Conservation (phyloP, 2,797 vertebrate species). For the Acanthornis magna region DNA sequence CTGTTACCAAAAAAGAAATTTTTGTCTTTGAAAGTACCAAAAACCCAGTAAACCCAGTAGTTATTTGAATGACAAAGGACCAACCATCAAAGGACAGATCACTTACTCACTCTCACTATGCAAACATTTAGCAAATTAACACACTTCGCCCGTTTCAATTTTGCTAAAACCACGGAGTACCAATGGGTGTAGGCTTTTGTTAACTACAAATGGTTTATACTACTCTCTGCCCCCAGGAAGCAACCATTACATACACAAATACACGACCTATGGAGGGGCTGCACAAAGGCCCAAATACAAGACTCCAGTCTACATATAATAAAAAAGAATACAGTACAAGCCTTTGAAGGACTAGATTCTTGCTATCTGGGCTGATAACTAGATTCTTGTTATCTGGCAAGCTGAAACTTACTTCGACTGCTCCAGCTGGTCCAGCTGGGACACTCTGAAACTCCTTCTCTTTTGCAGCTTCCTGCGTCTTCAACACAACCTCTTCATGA, state of each 20-base stretch:
- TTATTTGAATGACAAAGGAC: background rate
- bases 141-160: background rate
- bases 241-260: background rate
- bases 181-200: background rate
- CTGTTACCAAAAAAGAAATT: background rate
- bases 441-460: slow-evolving; percentile 95
- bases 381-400: background rate
- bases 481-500: slow-evolving; percentile 94
- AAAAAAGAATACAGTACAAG: background rate
- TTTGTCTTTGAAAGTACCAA: background rate
- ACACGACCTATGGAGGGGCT: background rate
- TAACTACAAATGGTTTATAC: background rate
- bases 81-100: background rate
- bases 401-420: slow-evolving; percentile 82
- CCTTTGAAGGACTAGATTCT: background rate
- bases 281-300: background rate
- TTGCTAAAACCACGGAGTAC: background rate
- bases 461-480: slow-evolving; percentile 94
- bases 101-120: background rate
- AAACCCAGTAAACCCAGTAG: background rate
- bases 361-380: background rate
- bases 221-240: background rate
- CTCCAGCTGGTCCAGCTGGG: slow-evolving; percentile 90
- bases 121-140: background rate
- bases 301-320: background rate